phyloP scores from a whole-genome alignment of 1,140 invertebrate species.

The Achatina immaculata region DNA sequence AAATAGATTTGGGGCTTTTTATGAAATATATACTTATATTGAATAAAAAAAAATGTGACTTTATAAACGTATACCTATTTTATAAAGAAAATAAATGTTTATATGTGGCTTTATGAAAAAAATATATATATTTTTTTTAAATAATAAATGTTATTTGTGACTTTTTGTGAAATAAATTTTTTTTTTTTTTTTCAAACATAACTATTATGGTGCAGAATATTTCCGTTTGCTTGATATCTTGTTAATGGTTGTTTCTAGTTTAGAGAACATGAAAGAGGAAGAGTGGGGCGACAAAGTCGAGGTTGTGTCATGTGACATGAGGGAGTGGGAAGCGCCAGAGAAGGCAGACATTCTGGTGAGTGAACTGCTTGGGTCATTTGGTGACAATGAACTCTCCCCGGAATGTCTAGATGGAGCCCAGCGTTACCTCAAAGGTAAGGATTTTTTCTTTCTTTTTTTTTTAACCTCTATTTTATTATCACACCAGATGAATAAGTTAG shows the following conservation, averaged over 20 bases:
- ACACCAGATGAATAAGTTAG: no score
- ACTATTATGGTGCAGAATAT: not conserved
- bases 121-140: not conserved
- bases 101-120: not conserved
- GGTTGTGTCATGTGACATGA: constrained; percentile 84
- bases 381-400: constrained; percentile 98
- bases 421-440: constrained; percentile 83
- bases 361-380: constrained; percentile 97
- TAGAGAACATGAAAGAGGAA: constrained; percentile 84
- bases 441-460: not conserved
- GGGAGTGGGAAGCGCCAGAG: constrained; percentile 80
- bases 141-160: not conserved
- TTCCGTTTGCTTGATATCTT: no score
- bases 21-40: no score
- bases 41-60: no score
- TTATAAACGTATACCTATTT: no score
- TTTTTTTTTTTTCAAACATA: not conserved
- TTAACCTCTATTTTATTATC: no score
- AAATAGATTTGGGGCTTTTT: no score
- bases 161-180: constrained; percentile 1
- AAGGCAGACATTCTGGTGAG: constrained; percentile 95
- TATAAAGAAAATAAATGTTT: no score
- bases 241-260: constrained; percentile 65
- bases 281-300: constrained; percentile 81
- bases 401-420: constrained; percentile 98